These are phyloP conservation scores for Pheosia tremula DNA, from an alignment of 2,888 invertebrate genomes.

Conservation along the genomic window DNA sequence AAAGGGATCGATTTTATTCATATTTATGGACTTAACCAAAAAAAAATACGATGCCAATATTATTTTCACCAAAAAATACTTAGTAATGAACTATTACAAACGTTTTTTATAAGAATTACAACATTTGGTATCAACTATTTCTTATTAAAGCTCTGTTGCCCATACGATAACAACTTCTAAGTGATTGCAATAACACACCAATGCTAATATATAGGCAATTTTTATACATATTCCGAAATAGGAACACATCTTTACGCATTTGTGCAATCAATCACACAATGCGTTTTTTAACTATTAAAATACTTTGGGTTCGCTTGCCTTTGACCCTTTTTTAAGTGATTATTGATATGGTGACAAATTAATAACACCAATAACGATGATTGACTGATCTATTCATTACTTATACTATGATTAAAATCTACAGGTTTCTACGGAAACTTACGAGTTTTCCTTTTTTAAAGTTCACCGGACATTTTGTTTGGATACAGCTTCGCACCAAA, in stretches of 20 bases:
- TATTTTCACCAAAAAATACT: too few relatives aligned
- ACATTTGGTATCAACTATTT: background rate
- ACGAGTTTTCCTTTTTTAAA: background rate
- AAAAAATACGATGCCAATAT: too few relatives aligned
- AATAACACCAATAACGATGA: too few relatives aligned
- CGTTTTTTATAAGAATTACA: too few relatives aligned
- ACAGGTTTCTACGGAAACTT: background rate
- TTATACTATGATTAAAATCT: background rate
- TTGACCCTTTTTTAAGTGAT: background rate
- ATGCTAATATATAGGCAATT: conserved; percentile 31
- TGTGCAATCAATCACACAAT: conserved; percentile 23
- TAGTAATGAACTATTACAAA: too few relatives aligned
- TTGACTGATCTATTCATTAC: too few relatives aligned
- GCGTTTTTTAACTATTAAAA: background rate
- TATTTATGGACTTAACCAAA: too few relatives aligned
- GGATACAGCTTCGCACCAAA: background rate
- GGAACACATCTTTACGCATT: conserved; percentile 17
- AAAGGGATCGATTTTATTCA: too few relatives aligned
- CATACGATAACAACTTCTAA: conserved; percentile 21
- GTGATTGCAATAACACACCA: conserved; percentile 21
- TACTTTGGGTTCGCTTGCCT: background rate
- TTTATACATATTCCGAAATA: conserved; percentile 6
- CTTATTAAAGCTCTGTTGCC: background rate
- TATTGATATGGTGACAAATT: background rate
- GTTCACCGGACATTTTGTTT: background rate